A percentile compares a stretch with the other conserved stretches of the same genome.
Conservation (phyloP, 1,140 invertebrate species). For the Eriosoma lanigerum region DNA sequence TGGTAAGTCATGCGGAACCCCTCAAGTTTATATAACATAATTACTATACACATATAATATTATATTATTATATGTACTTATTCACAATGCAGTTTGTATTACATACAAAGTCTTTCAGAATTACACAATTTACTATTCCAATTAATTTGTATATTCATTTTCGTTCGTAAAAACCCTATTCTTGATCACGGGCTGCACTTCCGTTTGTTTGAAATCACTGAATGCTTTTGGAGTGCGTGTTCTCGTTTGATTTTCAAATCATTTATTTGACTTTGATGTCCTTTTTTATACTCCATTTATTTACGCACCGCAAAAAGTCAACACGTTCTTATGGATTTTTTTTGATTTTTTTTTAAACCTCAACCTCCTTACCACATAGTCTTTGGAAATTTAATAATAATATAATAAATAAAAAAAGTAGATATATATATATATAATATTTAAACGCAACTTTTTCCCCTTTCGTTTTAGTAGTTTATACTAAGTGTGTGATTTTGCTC, state of each 20-base stretch:
- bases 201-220: slow-evolving; percentile 30
- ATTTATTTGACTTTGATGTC: slow-evolving; percentile 44
- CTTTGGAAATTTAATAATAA: slow-evolving; percentile 37
- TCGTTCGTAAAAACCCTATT: slow-evolving; percentile 13
- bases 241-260: slow-evolving; percentile 39
- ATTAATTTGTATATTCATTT: slow-evolving; percentile 10
- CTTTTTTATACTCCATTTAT: slow-evolving; percentile 37
- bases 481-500: slow-evolving; percentile 26
- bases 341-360: slow-evolving; percentile 15
- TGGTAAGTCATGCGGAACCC: neutral
- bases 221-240: slow-evolving; percentile 22
- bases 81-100: slow-evolving; percentile 15
- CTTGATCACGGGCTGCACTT: slow-evolving; percentile 3
- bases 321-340: neutral
- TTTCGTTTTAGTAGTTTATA: slow-evolving; percentile 14
- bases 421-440: neutral
- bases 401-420: neutral
- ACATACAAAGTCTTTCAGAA: neutral
- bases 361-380: neutral
- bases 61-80: neutral
- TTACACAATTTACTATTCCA: slow-evolving; percentile 1
- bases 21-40: neutral
- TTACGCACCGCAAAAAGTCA: slow-evolving; percentile 36
- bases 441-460: slow-evolving; percentile 28
- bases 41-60: neutral